Base-by-base conservation (phyloP, 1,140 invertebrate species). In the Drosophila repletoides region DNA sequence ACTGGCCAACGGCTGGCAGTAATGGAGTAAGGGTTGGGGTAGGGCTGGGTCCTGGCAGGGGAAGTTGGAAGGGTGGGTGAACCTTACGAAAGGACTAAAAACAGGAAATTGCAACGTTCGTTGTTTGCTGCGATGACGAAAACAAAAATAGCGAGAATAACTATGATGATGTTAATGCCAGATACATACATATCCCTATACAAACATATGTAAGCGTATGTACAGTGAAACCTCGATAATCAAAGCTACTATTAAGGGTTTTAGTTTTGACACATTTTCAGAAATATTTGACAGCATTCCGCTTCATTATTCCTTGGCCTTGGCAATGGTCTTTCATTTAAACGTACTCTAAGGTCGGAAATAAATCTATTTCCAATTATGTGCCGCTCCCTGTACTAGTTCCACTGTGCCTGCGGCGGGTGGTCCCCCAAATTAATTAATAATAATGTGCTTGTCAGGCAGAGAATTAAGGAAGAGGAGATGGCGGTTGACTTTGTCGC, bases 361-460 rank as follows among this genome's bases (percentile, higher is more conserved):
- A n/a, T n/a, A n/a, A n/a, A n/a, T n/a, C n/a, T n/a, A n/a, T n/a
- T n/a, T n/a, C n/a, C n/a, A n/a, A n/a, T n/a, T n/a, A n/a, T n/a
- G n/a, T n/a, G n/a, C n/a, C n/a, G n/a, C n/a, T n/a, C n/a, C n/a
- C n/a, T n/a, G n/a, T n/a, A n/a, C n/a, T n/a, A n/a, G n/a, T n/a
- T n/a, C n/a, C n/a, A n/a, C n/a, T n/a, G n/a, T n/a, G n/a, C 21
- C 49, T 48, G 45, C 52, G 24, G 67, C 66, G 69, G 70, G 66
- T 63, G 60, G 65, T 66, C 43, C 46, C 49, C 52, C 65, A 83
- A 84, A 84, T 86, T 84, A 84, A 84, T 84, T 84, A 87, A 86
- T 76, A 84, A 80, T 84, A 86, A 84, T 84, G 79, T 80, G 70
- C 45, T 10, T 43, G 55, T 17, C 9, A 36, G 24, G 6, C 26